phyloP scores from a whole-genome alignment of 2,888 invertebrate genomes.

The Volucella bombylans region DNA sequence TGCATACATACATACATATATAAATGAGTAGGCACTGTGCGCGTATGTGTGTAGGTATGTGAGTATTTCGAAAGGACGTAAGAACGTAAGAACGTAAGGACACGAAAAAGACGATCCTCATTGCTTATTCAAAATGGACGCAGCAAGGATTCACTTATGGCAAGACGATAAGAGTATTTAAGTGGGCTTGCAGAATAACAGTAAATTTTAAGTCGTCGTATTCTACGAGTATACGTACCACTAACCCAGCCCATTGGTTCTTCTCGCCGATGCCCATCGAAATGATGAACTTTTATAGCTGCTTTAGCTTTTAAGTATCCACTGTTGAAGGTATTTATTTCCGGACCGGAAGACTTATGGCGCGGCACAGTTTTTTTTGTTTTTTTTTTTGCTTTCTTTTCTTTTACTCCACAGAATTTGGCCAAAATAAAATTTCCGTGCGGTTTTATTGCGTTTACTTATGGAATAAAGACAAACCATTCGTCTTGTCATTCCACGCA shows the following conservation, averaged over 20 bases:
- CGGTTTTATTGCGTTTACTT: slow-evolving; percentile 76
- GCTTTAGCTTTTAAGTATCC: slow-evolving; percentile 68
- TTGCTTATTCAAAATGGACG: slow-evolving; percentile 74
- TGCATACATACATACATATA: too few species aligned
- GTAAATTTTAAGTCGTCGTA: slow-evolving; percentile 72
- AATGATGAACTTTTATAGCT: slow-evolving; percentile 74
- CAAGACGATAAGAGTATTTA: slow-evolving; percentile 73
- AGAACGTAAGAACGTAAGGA: slow-evolving; percentile 11
- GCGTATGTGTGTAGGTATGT: slow-evolving; percentile 29
- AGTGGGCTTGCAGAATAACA: slow-evolving; percentile 72
- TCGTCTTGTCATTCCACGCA: slow-evolving; percentile 33
- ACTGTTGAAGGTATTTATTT: slow-evolving; percentile 73
- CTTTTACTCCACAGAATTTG: slow-evolving; percentile 38
- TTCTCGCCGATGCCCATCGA: slow-evolving; percentile 34
- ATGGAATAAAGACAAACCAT: slow-evolving; percentile 56
- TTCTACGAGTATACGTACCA: slow-evolving; percentile 3
- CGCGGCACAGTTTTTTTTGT: slow-evolving; percentile 48
- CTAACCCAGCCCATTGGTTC: not conserved
- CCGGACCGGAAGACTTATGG: slow-evolving; percentile 72
- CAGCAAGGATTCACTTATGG: slow-evolving; percentile 73
- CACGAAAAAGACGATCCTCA: slow-evolving; percentile 66
- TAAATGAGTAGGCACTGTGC: not conserved
- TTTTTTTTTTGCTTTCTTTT: not conserved
- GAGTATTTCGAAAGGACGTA: too few species aligned
- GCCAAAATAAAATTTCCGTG: slow-evolving; percentile 78